A percentile compares a stretch with the other conserved stretches of the same genome.
Conservation (phyloP, 2,113 vertebrate genomes). For the Zosterops pallidus region DNA sequence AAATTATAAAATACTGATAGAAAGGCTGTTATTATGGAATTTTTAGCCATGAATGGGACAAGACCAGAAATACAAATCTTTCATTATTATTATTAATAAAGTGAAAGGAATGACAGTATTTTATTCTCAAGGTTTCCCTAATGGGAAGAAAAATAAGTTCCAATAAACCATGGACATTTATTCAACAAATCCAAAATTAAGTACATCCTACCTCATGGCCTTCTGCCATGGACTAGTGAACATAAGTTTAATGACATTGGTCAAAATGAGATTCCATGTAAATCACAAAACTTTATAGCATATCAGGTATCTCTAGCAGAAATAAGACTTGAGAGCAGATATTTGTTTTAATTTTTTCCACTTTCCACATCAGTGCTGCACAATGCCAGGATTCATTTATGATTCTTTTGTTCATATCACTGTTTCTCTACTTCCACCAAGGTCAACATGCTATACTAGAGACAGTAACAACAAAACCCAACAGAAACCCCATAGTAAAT, state of each 20-base stretch:
- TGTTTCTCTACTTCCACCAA: background rate
- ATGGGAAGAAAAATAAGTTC: background rate
- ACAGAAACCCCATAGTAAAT: background rate
- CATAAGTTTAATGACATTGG: background rate
- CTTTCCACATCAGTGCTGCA: background rate
- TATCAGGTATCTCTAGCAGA: background rate
- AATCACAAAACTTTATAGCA: background rate
- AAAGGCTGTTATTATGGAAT: background rate
- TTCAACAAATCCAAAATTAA: background rate
- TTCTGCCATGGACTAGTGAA: background rate
- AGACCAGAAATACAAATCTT: background rate
- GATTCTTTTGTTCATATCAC: background rate
- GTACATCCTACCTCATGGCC: background rate
- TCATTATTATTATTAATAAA: background rate
- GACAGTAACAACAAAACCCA: background rate
- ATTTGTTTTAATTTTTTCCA: background rate
- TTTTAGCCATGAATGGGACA: background rate
- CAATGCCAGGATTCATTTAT: background rate
- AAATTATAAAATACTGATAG: background rate
- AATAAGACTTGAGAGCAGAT: background rate
- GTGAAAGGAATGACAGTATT: background rate
- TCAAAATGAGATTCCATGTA: background rate
- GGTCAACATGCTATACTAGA: background rate
- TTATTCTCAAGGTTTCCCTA: background rate
- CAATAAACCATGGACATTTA: background rate